These are phyloP conservation scores for Mystacornis crossleyi DNA, from an alignment of 2,113 vertebrate species.

Conservation along the genomic window DNA sequence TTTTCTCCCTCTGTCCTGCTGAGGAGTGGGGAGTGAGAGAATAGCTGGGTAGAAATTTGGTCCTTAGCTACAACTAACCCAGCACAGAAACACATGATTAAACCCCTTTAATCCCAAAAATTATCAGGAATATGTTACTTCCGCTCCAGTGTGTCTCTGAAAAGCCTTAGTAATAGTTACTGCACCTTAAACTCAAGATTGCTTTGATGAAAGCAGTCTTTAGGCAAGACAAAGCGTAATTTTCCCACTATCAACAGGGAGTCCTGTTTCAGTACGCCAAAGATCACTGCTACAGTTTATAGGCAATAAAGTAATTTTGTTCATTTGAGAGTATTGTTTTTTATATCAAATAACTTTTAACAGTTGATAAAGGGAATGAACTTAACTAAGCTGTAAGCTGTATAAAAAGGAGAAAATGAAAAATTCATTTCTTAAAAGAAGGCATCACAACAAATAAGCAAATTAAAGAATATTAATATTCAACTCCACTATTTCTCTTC, in stretches of 20 bases:
- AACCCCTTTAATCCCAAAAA: neutral
- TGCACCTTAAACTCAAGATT: neutral
- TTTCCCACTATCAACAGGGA: neutral
- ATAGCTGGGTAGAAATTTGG: neutral
- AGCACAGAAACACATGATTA: neutral
- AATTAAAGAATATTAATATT: slow-evolving; percentile 19
- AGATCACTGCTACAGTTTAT: neutral
- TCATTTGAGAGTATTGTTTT: neutral
- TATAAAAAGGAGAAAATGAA: neutral
- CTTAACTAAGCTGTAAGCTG: neutral
- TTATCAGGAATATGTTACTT: neutral
- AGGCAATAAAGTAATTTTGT: neutral
- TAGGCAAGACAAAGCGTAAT: neutral
- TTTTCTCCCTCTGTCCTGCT: neutral
- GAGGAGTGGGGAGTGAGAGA: neutral
- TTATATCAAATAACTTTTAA: neutral
- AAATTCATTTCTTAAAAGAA: neutral
- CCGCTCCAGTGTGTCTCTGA: neutral
- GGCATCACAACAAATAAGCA: neutral
- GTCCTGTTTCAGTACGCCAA: neutral
- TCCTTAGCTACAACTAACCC: neutral
- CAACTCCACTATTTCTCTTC: neutral
- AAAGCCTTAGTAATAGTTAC: neutral
- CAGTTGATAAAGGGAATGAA: neutral
- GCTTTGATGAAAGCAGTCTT: neutral